Evolutionary conservation across 2,888 invertebrate species (phyloP), one percentile per base, ranked within the genome.

Genomic region (Apotomis turbidana): DNA sequence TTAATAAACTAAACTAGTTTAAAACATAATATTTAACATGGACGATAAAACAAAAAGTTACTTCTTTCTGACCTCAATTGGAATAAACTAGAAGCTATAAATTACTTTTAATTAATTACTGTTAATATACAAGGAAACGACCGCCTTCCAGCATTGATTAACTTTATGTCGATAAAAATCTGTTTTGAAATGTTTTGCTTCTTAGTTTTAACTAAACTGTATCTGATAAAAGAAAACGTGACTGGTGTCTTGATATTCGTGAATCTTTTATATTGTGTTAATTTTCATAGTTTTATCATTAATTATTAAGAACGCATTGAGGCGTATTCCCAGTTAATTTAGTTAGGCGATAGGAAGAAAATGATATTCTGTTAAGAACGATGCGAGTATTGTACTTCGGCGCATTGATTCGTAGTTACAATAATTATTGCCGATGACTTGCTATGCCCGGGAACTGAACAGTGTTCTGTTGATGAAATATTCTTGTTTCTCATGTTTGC

Each of bases 81-180:
- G 78, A 83, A 85, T 83, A 82, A 84, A 83, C 82, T 79, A 76
- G 76, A 74, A 79, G 83, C 83, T 78, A 89, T 90, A 90, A 88
- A 89, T 90, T 88, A 81, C 76, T 86, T 89, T 88, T 86, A 88
- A 90, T 89, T 90, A 88, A 89, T 89, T 87, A 86, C 84, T 83
- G 85, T 87, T 89, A 88, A 88, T 90, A 87, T 81, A 87, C 86
- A 86, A 86, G 86, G 86, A 87, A 86, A 80, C 82, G 77, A 82
- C 87, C 85, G 87, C 87, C 88, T 85, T 80, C 79, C 79, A 79
- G 80, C 83, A 89, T 87, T 89, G 89, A 90, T 90, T 89, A 85
- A 87, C 81, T 90, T 88, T 90, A 86, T 84, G 84, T 85, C 86
- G 81, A 85, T 85, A 83, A 85, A 81, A 82, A 84, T 83, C 79